Evolutionary conservation across 1,140 invertebrate species (phyloP).

Genomic region (Tenebrio molitor): DNA sequence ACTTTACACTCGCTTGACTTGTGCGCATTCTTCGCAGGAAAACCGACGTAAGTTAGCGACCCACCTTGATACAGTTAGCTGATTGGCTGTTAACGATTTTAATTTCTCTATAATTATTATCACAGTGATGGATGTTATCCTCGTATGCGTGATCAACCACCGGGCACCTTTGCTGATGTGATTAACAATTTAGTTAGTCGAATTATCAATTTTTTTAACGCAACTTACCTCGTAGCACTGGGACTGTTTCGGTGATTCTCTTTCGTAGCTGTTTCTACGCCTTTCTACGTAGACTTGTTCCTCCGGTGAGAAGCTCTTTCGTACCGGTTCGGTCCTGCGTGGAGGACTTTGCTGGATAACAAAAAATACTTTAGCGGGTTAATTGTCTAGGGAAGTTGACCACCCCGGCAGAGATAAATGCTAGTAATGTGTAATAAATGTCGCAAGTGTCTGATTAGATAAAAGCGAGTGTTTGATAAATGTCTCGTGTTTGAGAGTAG

Average conservation of each 20-base stretch:
- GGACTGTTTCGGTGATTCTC: slow-evolving; percentile 56
- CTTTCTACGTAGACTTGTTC: slow-evolving; percentile 57
- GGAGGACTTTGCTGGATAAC: slow-evolving; percentile 54
- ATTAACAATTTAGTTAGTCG: slow-evolving; percentile 3
- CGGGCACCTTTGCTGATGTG: slow-evolving; percentile 44
- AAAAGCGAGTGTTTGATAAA: too few species aligned
- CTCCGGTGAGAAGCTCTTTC: slow-evolving; percentile 61
- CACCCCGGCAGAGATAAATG: too few species aligned
- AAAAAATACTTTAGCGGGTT: slow-evolving; percentile 22
- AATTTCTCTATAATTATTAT: slow-evolving; percentile 59
- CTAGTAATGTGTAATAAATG: too few species aligned
- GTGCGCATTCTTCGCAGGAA: too few species aligned
- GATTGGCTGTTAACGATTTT: slow-evolving; percentile 64
- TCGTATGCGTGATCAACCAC: slow-evolving; percentile 61
- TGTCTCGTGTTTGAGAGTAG: too few species aligned
- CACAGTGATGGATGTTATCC: slow-evolving; percentile 55
- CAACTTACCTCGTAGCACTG: slow-evolving; percentile 63
- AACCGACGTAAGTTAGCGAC: slow-evolving; percentile 35
- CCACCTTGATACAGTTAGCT: slow-evolving; percentile 64
- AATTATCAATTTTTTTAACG: slow-evolving; percentile 28
- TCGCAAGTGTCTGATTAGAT: too few species aligned
- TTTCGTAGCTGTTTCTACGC: slow-evolving; percentile 60
- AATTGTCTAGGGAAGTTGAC: too few species aligned
- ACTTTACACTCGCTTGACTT: too few species aligned
- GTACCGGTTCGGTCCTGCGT: slow-evolving; percentile 52